phyloP scores from a whole-genome alignment of 2,797 vertebrate genomes.

The Neosilurus mollespiculum region DNA sequence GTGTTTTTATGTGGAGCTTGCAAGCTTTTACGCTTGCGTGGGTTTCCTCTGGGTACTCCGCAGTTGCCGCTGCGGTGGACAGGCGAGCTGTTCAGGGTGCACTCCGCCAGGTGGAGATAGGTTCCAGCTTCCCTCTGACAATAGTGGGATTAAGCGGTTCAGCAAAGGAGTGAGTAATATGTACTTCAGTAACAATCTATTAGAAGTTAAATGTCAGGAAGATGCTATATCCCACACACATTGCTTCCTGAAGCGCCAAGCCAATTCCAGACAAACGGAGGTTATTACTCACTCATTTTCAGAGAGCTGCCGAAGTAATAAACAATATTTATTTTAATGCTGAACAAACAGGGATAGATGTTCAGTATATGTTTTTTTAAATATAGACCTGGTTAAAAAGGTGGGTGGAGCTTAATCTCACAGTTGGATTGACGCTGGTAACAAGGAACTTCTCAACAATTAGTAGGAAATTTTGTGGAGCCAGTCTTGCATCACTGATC shows the following conservation, averaged over 20 bases:
- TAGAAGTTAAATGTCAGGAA: neutral
- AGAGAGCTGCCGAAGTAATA: neutral
- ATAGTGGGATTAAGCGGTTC: too few species aligned
- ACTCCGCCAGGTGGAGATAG: too few species aligned
- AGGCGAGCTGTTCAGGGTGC: too few species aligned
- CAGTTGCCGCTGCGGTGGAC: too few species aligned
- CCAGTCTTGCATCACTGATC: neutral
- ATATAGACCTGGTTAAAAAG: neutral
- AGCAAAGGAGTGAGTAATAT: neutral
- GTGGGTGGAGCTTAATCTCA: neutral
- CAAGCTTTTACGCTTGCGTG: too few species aligned
- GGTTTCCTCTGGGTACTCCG: too few species aligned
- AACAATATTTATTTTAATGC: neutral
- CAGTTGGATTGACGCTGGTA: neutral
- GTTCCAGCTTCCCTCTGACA: too few species aligned
- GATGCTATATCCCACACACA: neutral
- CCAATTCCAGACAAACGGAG: neutral
- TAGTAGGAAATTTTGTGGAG: neutral
- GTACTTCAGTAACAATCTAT: neutral
- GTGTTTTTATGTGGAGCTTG: too few species aligned
- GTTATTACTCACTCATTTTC: slow-evolving; percentile 7
- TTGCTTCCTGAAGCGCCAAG: neutral
- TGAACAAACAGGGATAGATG: neutral
- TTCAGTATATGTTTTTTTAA: neutral
- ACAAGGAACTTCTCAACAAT: neutral